Conservation (phyloP, 2,113 vertebrate species). For the Acanthisitta chloris region DNA sequence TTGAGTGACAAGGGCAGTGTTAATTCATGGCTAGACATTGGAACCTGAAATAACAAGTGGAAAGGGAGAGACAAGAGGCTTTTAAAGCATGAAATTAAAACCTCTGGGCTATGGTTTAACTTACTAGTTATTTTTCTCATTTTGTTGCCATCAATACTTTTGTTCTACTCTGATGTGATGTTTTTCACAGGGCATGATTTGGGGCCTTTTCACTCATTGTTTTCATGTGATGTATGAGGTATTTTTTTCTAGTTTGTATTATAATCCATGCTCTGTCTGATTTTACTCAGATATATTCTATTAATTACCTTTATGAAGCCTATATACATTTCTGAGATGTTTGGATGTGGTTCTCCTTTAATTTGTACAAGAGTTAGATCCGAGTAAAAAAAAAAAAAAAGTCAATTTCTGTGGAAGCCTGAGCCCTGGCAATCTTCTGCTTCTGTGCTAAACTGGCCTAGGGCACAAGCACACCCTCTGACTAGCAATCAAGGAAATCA, state of each 20-base stretch:
- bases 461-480: accelerated
- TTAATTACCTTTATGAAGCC: not conserved
- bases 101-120: not conserved
- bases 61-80: not conserved
- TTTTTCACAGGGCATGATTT: not conserved
- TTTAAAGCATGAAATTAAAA: slow-evolving; percentile 46
- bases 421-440: not conserved
- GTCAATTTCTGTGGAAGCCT: not conserved
- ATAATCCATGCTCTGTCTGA: not conserved
- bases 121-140: slow-evolving; percentile 17
- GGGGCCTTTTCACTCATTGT: not conserved
- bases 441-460: not conserved
- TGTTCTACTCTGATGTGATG: not conserved
- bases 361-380: not conserved
- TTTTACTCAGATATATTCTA: not conserved
- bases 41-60: not conserved
- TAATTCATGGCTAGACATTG: slow-evolving; percentile 6
- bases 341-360: not conserved
- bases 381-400: not conserved
- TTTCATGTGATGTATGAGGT: not conserved
- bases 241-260: not conserved
- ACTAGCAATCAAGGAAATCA: not conserved
- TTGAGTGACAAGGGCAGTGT: not conserved
- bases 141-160: not conserved
- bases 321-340: not conserved